A percentile compares a stretch with the other conserved stretches of the same genome.
These are phyloP conservation scores for Ceratosolen fusciceps DNA, from an alignment of 1,140 invertebrate genomes.

Conservation along the genomic window DNA sequence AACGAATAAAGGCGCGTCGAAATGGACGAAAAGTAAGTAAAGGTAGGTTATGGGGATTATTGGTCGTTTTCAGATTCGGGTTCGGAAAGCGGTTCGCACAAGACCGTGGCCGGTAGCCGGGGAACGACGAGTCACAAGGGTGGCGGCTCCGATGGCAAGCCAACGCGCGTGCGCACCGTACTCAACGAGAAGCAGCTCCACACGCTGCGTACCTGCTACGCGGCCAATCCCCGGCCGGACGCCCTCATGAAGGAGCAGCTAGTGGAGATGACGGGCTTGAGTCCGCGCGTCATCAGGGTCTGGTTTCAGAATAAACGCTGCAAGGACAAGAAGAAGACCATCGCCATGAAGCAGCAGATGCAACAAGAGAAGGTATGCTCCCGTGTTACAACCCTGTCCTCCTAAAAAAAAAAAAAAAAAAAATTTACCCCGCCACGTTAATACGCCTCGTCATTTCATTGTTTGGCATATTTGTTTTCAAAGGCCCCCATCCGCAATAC, in stretches of 20 bases:
- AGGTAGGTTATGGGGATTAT: no score
- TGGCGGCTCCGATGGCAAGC: conserved; percentile 88
- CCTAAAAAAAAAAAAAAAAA: no score
- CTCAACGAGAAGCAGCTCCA: conserved; percentile 99
- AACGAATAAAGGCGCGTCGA: no score
- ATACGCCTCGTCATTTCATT: no score
- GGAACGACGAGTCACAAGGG: conserved; percentile 75
- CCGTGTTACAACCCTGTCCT: no score
- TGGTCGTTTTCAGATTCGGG: conserved; percentile 87
- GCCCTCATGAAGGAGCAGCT: conserved; percentile 99
- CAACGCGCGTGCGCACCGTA: conserved; percentile 96
- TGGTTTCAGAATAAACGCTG: conserved; percentile 99
- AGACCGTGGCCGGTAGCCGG: conserved; percentile 75
- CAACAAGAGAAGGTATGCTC: conserved; percentile 91
- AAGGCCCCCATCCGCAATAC: no score
- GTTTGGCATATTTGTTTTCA: no score
- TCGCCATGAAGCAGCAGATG: conserved; percentile 97
- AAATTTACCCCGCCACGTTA: no score
- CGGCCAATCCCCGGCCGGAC: conserved; percentile 97
- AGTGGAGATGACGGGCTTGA: conserved; percentile 98
- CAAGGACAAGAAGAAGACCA: conserved; percentile 98
- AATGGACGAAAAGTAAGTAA: background rate
- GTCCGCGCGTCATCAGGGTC: conserved; percentile 94
- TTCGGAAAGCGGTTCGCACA: conserved; percentile 87
- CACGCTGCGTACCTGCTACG: conserved; percentile 95